These are phyloP conservation scores for Nesoenas mayeri DNA, from an alignment of 2,113 vertebrate species.

Conservation along the genomic window DNA sequence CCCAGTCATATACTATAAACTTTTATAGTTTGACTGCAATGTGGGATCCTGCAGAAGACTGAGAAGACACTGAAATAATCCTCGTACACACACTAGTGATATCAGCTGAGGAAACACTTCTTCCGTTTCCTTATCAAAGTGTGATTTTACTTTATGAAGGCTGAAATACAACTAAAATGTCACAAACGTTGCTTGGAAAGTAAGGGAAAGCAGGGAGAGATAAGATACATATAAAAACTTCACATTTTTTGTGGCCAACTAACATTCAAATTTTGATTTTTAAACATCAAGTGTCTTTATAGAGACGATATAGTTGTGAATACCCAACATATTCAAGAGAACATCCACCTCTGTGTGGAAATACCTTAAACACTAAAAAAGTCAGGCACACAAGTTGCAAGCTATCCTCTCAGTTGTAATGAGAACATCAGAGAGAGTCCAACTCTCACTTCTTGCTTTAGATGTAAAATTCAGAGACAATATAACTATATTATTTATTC, in stretches of 20 bases:
- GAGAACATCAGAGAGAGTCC: neutral
- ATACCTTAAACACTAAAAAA: neutral
- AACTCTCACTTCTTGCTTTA: neutral
- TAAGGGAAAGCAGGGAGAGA: neutral
- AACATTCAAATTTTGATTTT: neutral
- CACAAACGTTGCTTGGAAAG: neutral
- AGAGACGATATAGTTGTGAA: neutral
- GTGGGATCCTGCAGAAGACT: neutral
- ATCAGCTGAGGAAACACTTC: neutral
- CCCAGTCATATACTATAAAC: neutral
- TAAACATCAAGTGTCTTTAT: neutral
- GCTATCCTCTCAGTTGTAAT: neutral
- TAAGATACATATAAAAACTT: neutral
- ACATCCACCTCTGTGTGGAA: neutral
- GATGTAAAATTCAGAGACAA: neutral
- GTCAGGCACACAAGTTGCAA: neutral
- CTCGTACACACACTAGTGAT: neutral
- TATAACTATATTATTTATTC: neutral
- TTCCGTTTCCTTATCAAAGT: neutral
- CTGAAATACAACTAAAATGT: neutral
- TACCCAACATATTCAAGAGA: neutral
- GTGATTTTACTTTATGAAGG: neutral
- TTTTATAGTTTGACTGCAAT: neutral
- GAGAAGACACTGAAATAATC: neutral
- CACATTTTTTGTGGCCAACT: neutral